Conservation (phyloP, 2,888 invertebrate genomes). For the Caenorhabditis sp. region DNA sequence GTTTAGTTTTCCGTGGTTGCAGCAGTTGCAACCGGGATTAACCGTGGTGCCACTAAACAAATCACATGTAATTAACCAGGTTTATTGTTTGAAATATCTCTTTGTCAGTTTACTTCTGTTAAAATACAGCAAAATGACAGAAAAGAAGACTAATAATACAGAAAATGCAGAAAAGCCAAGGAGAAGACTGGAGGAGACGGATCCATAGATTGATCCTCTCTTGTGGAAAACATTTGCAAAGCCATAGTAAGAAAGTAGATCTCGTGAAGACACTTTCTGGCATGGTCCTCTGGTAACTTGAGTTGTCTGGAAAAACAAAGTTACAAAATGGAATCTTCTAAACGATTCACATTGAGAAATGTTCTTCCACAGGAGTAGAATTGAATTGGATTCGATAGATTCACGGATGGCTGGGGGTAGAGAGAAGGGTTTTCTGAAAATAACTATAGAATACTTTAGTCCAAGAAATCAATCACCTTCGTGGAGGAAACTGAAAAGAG, state of each 20-base stretch:
- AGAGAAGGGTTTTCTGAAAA: conserved; percentile 21
- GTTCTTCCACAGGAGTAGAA: conserved; percentile 58
- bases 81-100: conserved; percentile 24
- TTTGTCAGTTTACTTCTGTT: conserved; percentile 33
- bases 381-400: conserved; percentile 27
- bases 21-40: not conserved
- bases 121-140: conserved; percentile 29
- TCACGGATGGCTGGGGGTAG: not conserved
- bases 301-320: conserved; percentile 51
- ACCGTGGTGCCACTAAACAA: not conserved
- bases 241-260: conserved; percentile 44
- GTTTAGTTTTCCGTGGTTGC: conserved; percentile 12
- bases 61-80: not conserved
- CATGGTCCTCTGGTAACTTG: conserved; percentile 63
- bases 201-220: not conserved
- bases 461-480: conserved; percentile 28
- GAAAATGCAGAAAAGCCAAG: conserved; percentile 17
- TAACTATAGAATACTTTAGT: too few relatives aligned
- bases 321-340: not conserved
- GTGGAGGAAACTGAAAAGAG: conserved; percentile 33
- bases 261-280: conserved; percentile 45
- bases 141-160: conserved; percentile 5
- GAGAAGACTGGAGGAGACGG: conserved; percentile 1
- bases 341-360: conserved; percentile 38
- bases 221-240: not conserved